Conservation (phyloP, 2,797 vertebrate genomes). For the Lycodopsis pacificus region DNA sequence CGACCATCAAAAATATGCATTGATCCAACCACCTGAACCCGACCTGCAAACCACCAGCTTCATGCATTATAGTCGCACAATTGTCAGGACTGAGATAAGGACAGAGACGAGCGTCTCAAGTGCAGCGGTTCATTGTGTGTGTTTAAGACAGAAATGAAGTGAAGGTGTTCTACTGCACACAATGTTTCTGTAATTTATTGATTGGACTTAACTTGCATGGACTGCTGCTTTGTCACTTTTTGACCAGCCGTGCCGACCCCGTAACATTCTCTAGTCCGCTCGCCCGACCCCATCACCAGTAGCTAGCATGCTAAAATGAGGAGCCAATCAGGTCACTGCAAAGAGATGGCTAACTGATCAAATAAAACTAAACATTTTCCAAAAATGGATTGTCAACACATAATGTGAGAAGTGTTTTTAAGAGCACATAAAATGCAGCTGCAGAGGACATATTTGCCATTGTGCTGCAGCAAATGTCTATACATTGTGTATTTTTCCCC, state of each 20-base stretch:
- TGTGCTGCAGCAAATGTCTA: slow-evolving; percentile 4
- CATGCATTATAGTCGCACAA: not conserved
- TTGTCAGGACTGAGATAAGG: not conserved
- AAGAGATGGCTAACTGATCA: not conserved
- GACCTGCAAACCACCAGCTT: not conserved
- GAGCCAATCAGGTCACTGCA: not conserved
- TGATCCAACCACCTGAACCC: too few relatives aligned
- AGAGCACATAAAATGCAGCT: slow-evolving; percentile 7
- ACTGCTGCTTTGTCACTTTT: not conserved
- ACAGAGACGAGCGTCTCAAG: not conserved
- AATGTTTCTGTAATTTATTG: not conserved
- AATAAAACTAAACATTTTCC: not conserved
- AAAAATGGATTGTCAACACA: slow-evolving; percentile 10
- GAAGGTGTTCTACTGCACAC: not conserved
- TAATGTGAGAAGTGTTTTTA: slow-evolving; percentile 1
- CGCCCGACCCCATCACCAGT: not conserved
- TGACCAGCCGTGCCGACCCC: not conserved
- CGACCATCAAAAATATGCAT: not conserved
- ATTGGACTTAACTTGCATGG: not conserved
- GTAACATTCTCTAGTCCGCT: not conserved
- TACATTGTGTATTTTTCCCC: slow-evolving; percentile 37
- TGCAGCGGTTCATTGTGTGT: not conserved
- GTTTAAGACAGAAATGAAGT: not conserved
- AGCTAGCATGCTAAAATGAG: not conserved
- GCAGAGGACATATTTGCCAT: slow-evolving; percentile 25